phyloP scores from a whole-genome alignment of 2,888 invertebrate genomes.

The Amblyjoppa proteus region DNA sequence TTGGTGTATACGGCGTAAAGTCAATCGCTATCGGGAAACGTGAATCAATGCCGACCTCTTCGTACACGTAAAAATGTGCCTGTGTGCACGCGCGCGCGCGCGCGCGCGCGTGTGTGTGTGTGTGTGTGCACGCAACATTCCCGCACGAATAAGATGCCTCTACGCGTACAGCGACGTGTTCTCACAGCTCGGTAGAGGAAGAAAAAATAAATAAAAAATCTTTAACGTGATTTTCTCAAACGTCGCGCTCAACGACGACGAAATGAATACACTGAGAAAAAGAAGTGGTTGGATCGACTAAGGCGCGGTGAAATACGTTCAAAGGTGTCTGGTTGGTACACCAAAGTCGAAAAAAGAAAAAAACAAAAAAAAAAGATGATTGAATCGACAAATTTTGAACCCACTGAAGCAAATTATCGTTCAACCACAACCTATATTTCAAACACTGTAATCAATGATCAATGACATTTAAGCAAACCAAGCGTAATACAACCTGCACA shows the following conservation, averaged over 20 bases:
- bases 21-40: constrained; percentile 59
- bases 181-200: not conserved
- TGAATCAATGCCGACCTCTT: constrained; percentile 51
- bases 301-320: no score
- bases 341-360: no score
- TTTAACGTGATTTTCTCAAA: not conserved
- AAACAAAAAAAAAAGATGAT: no score
- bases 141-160: not conserved
- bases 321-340: no score
- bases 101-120: not conserved
- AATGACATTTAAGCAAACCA: no score
- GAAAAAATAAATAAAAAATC: not conserved
- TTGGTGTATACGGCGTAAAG: constrained; percentile 20
- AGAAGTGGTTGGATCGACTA: no score
- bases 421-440: no score
- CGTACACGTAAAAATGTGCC: not conserved
- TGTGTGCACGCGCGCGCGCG: not conserved
- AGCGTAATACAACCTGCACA: no score
- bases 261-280: not conserved
- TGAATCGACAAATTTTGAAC: no score
- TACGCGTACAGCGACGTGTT: not conserved
- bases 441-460: no score
- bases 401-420: no score
- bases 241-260: not conserved
- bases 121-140: constrained; percentile 26